These are phyloP conservation scores for Cirrhinus mrigala DNA, from an alignment of 2,797 vertebrate species.

Conservation along the genomic window DNA sequence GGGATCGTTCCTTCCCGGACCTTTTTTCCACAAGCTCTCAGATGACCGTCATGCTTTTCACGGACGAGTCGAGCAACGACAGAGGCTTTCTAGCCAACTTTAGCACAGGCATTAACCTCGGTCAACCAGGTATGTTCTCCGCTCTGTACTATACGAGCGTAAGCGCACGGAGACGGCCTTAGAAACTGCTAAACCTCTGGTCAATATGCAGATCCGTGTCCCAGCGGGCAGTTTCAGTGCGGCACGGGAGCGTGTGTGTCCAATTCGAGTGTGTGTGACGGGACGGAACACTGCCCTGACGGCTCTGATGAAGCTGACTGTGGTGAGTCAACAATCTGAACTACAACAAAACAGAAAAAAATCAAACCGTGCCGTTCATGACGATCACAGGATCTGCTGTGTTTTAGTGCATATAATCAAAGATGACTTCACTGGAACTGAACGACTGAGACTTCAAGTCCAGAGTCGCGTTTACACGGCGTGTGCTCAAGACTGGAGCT, in stretches of 20 bases:
- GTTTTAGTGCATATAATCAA: conserved; percentile 69
- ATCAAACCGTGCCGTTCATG: background rate
- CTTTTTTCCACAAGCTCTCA: conserved; percentile 86
- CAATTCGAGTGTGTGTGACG: conserved; percentile 75
- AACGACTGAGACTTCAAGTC: conserved; percentile 80
- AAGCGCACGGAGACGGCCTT: background rate
- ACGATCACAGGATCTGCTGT: background rate
- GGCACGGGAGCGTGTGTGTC: conserved; percentile 82
- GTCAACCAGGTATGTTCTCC: conserved; percentile 77
- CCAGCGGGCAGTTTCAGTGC: conserved; percentile 80
- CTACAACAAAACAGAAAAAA: background rate
- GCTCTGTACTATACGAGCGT: too few relatives aligned
- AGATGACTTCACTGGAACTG: conserved; percentile 65
- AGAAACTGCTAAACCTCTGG: background rate
- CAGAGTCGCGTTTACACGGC: conserved; percentile 70
- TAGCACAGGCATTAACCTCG: conserved; percentile 83
- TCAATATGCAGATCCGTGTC: conserved; percentile 80
- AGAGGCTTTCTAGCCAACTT: conserved; percentile 92
- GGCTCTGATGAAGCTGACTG: conserved; percentile 56
- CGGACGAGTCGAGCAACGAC: conserved; percentile 31
- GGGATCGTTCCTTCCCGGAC: conserved; percentile 71
- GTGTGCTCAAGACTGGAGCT: conserved; percentile 84
- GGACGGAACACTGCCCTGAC: conserved; percentile 43
- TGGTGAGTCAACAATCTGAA: conserved; percentile 38
- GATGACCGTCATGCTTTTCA: conserved; percentile 84